A percentile compares a stretch with the other conserved stretches of the same genome.
Conservation (phyloP, 2,797 vertebrate genomes). For the Microtus californicus region DNA sequence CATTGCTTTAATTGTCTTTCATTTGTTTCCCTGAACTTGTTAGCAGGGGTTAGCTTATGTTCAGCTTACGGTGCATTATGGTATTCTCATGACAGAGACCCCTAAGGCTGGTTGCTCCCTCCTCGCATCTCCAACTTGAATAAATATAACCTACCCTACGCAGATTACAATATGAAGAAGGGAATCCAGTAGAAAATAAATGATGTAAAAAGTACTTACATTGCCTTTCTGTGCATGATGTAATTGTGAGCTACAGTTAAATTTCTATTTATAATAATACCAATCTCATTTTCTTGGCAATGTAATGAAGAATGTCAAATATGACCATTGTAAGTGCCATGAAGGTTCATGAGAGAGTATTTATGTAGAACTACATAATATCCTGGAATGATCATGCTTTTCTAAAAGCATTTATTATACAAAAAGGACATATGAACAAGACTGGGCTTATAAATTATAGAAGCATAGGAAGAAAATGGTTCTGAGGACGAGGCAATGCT, state of each 20-base stretch:
- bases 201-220: slow-evolving; percentile 16
- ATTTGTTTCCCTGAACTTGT: not conserved
- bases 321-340: slow-evolving; percentile 41
- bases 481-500: not conserved
- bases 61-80: not conserved
- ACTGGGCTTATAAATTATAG: slow-evolving; percentile 51
- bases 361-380: slow-evolving; percentile 51
- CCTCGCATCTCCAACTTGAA: not conserved
- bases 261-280: slow-evolving; percentile 51
- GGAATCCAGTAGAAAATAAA: slow-evolving; percentile 61
- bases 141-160: not conserved
- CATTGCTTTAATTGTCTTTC: not conserved
- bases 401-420: slow-evolving; percentile 59
- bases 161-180: not conserved
- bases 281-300: slow-evolving; percentile 53
- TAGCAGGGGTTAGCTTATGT: not conserved
- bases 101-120: not conserved
- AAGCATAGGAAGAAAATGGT: not conserved
- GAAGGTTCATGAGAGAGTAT: slow-evolving; percentile 31
- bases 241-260: slow-evolving; percentile 53
- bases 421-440: slow-evolving; percentile 40
- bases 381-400: slow-evolving; percentile 53
- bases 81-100: not conserved
- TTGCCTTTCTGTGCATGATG: not conserved
- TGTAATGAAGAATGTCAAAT: slow-evolving; percentile 35